Base-by-base conservation (phyloP, 2,797 vertebrate species). In the Lindbergichthys nudifrons region DNA sequence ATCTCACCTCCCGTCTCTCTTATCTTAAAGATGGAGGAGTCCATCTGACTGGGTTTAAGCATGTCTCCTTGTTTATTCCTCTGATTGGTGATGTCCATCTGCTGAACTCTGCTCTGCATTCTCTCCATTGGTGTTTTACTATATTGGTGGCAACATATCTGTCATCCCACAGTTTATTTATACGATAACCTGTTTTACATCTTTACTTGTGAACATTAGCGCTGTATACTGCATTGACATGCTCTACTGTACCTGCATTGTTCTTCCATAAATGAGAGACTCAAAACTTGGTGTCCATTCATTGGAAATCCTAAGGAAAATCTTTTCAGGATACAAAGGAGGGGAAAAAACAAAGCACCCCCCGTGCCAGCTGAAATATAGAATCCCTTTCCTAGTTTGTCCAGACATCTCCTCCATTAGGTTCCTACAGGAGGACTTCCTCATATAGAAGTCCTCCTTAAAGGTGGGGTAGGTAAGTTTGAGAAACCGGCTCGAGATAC, bases 31-130 rank as follows among this genome's bases (percentile, higher is more conserved):
- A 79, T 70, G 73, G 76, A 82, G 68, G 81, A 87, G 78, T 82
- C 75, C 72, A 70, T 84, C 82, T 73, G 65, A 82, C 79, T 57
- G 77, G 79, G 84, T 83, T 89, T 88, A 80, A 81, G 76, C 83
- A 82, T 87, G 88, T 89, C 92, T 88, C 79, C 79, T 64, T 91
- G 89, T 91, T 91, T 88, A 91, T 89, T 76, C 81, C 65, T 80
- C 71, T 70, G 80, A 91, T 65, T 88, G 86, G 90, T 91, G 72
- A 82, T 47, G 66, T 75, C 84, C 80, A 87, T 90, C 65, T 87
- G 82, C 65, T 90, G 85, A 90, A 86, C 88, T 90, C 69, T 89
- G 66, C 77, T 67, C 77, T 32, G 77, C 77, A 80, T 84, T 77
- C 74, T 56, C 70, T 64, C 51, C 60, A 46, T 65, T 50, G 19